phyloP scores from a whole-genome alignment of 1,140 invertebrate genomes.

The Sycobia sp. region DNA sequence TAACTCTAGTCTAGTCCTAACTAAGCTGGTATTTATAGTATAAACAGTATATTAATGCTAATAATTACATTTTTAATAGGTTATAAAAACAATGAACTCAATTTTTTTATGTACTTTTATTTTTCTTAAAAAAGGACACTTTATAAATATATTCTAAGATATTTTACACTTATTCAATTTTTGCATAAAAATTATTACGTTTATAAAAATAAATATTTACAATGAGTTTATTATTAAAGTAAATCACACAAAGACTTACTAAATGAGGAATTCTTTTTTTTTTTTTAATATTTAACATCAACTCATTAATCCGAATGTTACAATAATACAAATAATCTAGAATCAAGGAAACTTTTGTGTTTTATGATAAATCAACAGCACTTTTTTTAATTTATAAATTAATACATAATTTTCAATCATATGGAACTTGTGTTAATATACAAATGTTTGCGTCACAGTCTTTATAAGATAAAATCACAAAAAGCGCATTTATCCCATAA shows the following conservation, averaged over 20 bases:
- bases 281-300: neutral
- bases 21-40: too few species aligned
- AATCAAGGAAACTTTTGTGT: too few species aligned
- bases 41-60: neutral
- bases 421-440: too few species aligned
- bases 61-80: neutral
- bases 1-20: too few species aligned
- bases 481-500: too few species aligned
- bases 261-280: neutral
- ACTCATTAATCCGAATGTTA: neutral
- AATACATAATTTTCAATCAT: too few species aligned
- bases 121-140: conserved; percentile 14
- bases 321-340: conserved; percentile 13
- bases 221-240: neutral
- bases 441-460: neutral
- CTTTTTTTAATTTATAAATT: too few species aligned
- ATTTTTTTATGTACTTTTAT: neutral
- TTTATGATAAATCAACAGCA: too few species aligned
- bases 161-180: neutral
- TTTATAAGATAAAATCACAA: neutral
- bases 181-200: neutral
- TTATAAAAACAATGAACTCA: neutral
- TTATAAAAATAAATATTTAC: neutral
- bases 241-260: neutral
- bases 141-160: neutral